phyloP scores from a whole-genome alignment of 2,888 invertebrate genomes.

The Lepidocyrtinus sp. region DNA sequence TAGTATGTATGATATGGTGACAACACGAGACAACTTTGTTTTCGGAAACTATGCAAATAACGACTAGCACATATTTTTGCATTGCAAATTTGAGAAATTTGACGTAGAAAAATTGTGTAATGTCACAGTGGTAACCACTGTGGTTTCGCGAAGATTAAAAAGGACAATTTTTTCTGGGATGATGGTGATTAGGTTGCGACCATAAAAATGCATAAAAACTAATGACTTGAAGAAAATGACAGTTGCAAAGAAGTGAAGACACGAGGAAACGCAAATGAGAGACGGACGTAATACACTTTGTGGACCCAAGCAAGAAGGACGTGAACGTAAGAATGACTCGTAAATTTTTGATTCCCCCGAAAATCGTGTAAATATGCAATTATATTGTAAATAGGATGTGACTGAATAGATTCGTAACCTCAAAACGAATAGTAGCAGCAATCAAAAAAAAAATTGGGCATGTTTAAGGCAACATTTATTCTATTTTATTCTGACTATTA shows the following conservation, averaged over 20 bases:
- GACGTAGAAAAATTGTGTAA: neutral
- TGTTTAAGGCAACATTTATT: neutral
- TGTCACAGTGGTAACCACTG: neutral
- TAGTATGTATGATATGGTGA: neutral
- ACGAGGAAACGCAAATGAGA: neutral
- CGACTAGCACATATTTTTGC: too few relatives aligned
- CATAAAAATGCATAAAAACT: constrained; percentile 5
- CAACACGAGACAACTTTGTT: neutral
- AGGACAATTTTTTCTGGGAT: neutral
- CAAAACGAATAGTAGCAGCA: constrained; percentile 4
- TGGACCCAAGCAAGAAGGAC: neutral
- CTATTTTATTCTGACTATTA: neutral
- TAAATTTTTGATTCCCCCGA: neutral
- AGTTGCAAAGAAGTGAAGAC: neutral
- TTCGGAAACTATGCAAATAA: neutral
- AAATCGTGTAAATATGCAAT: neutral
- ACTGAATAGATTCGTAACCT: neutral
- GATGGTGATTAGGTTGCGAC: neutral
- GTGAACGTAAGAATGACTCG: constrained; percentile 2
- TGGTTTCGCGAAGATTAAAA: neutral
- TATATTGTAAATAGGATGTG: constrained; percentile 1
- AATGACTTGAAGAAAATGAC: neutral
- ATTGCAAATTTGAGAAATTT: too few relatives aligned
- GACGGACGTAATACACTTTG: neutral
- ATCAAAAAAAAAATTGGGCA: neutral